These are phyloP conservation scores for Clunio marinus DNA, from an alignment of 2,888 invertebrate species.

Conservation along the genomic window DNA sequence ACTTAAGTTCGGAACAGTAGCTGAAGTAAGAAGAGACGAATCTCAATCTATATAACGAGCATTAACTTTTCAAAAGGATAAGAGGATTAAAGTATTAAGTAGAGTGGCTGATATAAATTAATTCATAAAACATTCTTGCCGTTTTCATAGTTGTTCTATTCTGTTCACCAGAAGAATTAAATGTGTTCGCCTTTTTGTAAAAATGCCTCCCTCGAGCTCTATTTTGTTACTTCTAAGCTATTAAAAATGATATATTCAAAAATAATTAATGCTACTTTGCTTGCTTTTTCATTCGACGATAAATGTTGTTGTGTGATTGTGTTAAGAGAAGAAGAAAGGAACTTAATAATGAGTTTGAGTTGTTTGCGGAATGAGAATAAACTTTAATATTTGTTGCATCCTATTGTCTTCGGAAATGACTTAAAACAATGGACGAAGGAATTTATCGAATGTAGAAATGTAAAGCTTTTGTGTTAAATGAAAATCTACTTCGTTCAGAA, in stretches of 20 bases:
- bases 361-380: neutral
- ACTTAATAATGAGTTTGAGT: neutral
- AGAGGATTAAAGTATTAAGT: conserved; percentile 39
- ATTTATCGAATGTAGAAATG: conserved; percentile 1
- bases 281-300: neutral
- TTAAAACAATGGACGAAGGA: conserved; percentile 18
- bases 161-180: conserved; percentile 24
- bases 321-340: neutral
- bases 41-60: conserved; percentile 16
- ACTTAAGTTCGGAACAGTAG: neutral
- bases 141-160: neutral
- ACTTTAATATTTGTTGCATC: conserved; percentile 31
- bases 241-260: conserved; percentile 25
- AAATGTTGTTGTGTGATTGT: neutral
- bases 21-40: neutral
- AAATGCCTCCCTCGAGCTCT: neutral
- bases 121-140: conserved; percentile 34
- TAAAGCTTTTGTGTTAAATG: neutral
- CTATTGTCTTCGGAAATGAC: conserved; percentile 28
- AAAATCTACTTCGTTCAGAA: no score
- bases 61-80: conserved; percentile 35
- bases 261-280: conserved; percentile 20
- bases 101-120: conserved; percentile 39
- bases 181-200: neutral
- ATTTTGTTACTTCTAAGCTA: neutral